Percentiles rank a stretch among this genome's conserved stretches.
phyloP scores from a whole-genome alignment of 2,888 invertebrate species.

The Noctuana brunneofusca region DNA sequence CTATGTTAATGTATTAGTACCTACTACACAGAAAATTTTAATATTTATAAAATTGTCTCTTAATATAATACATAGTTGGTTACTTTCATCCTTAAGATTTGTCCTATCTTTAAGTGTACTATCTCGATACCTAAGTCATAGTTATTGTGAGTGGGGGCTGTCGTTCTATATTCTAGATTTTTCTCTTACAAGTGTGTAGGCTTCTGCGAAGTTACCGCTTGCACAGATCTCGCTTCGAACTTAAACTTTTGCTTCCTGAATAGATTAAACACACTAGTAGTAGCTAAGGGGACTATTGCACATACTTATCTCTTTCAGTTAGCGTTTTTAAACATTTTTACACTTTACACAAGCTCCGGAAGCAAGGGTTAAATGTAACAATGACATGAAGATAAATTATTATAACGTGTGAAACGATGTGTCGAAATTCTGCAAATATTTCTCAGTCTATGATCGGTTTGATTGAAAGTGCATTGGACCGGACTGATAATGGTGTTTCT shows the following conservation, averaged over 20 bases:
- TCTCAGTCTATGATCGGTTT: conserved; percentile 34
- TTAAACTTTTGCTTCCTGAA: conserved; percentile 59
- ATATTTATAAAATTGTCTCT: conserved; percentile 51
- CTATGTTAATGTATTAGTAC: conserved; percentile 42
- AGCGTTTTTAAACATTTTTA: conserved; percentile 21
- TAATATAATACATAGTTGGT: conserved; percentile 45
- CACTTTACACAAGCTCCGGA: conserved; percentile 20
- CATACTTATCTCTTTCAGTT: conserved; percentile 18
- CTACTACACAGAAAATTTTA: conserved; percentile 45
- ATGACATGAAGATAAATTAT: not conserved
- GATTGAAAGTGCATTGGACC: not conserved
- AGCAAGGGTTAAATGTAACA: conserved; percentile 10
- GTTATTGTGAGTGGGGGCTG: conserved; percentile 54
- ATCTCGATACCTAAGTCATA: conserved; percentile 77
- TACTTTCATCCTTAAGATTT: conserved; percentile 55
- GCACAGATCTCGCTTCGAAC: conserved; percentile 66
- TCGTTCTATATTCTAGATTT: conserved; percentile 56
- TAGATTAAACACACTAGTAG: conserved; percentile 55
- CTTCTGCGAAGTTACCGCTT: conserved; percentile 68
- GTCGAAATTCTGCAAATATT: not conserved
- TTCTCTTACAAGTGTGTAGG: conserved; percentile 59
- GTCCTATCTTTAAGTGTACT: conserved; percentile 63
- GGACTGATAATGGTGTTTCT: conserved; percentile 6
- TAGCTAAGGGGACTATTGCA: conserved; percentile 46
- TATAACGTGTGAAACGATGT: not conserved